Evolutionary conservation across 2,113 vertebrate genomes (phyloP).

Genomic region (Atrichornis clamosus): DNA sequence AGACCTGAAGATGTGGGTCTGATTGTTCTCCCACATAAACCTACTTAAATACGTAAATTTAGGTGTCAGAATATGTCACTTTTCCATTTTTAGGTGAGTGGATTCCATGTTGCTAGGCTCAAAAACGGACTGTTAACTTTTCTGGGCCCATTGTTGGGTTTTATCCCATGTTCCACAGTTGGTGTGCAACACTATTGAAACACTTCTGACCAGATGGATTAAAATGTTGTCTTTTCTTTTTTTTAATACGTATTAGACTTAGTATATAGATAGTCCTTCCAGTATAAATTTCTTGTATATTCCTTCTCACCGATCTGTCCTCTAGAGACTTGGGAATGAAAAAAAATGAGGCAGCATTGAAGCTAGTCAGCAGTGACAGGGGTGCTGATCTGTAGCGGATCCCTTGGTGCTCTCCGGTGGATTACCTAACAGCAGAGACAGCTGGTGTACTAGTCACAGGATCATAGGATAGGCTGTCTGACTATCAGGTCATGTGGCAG

Average conservation of each 20-base stretch:
- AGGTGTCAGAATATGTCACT: neutral
- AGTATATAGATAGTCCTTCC: neutral
- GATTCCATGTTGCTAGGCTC: neutral
- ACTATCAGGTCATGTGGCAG: neutral
- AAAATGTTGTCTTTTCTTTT: neutral
- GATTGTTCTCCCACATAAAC: neutral
- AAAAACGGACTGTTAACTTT: neutral
- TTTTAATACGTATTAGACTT: neutral
- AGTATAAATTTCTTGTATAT: neutral
- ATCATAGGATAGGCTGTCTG: neutral
- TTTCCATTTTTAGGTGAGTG: neutral
- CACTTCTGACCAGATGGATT: neutral
- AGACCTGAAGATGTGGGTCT: neutral
- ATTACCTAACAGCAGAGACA: neutral
- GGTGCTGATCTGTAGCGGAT: accelerated
- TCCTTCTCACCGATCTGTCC: neutral
- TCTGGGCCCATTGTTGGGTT: neutral
- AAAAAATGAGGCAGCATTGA: neutral
- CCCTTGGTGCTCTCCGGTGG: accelerated
- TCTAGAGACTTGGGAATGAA: neutral
- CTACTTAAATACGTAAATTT: neutral
- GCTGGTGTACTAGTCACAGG: neutral
- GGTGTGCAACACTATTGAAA: neutral
- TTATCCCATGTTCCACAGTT: neutral
- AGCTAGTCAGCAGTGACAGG: neutral